Conservation (phyloP, 2,797 vertebrate genomes). For the Falco berigora region DNA sequence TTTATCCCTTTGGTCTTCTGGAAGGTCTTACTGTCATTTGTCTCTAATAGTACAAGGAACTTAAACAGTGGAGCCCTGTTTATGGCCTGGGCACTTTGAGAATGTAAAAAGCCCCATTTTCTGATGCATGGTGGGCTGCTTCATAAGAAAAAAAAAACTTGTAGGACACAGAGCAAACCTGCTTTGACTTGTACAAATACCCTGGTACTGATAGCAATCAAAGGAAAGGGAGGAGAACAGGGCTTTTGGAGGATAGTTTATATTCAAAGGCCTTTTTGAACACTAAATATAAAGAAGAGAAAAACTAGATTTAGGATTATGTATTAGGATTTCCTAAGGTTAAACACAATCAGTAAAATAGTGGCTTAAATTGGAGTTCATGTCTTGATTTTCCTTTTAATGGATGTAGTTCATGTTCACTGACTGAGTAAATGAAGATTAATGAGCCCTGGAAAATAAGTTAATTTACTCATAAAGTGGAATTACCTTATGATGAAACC, state of each 20-base stretch:
- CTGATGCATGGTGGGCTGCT: not conserved
- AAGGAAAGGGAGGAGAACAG: not conserved
- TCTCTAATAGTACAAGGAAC: not conserved
- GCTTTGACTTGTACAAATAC: rapidly evolving
- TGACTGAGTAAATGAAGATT: conserved; percentile 58
- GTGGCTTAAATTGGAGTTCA: conserved; percentile 27
- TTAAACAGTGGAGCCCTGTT: not conserved
- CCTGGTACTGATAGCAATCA: no score
- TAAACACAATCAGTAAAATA: conserved; percentile 17
- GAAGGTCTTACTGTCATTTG: not conserved
- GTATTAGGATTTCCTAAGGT: conserved; percentile 5
- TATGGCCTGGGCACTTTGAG: not conserved
- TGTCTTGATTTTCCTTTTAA: conserved; percentile 45
- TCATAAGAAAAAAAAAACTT: not conserved
- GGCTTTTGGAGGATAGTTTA: not conserved
- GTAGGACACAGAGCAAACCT: not conserved
- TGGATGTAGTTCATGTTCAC: conserved; percentile 18
- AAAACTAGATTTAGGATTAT: not conserved
- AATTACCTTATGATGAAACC: conserved; percentile 45
- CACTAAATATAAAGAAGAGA: not conserved
- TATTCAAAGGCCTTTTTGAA: not conserved
- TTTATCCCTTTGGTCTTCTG: not conserved
- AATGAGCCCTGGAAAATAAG: conserved; percentile 56
- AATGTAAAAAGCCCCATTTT: rapidly evolving
- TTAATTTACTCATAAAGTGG: conserved; percentile 54